A percentile compares a stretch with the other conserved stretches of the same genome.
phyloP scores from a whole-genome alignment of 2,888 invertebrate genomes.

The Prosopocoilus inquinatus region DNA sequence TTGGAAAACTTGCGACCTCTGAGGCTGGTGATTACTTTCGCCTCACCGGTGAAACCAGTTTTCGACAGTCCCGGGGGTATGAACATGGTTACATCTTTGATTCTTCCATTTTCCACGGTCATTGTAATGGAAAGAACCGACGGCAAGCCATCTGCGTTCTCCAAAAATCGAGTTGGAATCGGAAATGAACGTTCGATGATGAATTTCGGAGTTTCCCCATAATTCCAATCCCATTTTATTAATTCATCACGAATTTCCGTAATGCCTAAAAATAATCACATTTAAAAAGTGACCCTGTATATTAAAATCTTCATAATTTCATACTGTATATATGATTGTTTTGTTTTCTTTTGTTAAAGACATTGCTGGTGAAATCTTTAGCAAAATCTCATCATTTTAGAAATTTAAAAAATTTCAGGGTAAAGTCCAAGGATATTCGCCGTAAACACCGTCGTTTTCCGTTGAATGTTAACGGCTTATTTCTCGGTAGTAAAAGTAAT shows the following conservation, averaged over 20 bases:
- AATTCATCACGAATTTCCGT: constrained; percentile 67
- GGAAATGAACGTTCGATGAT: constrained; percentile 66
- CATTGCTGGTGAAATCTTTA: no score
- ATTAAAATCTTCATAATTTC: no score
- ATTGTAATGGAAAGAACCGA: constrained; percentile 61
- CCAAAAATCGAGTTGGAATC: constrained; percentile 57
- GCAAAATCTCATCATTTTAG: no score
- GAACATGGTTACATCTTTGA: constrained; percentile 63
- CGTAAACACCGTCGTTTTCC: no score
- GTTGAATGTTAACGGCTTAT: no score
- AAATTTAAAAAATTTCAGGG: no score
- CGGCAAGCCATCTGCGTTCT: constrained; percentile 45
- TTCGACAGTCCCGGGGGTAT: constrained; percentile 62
- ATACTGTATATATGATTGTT: no score
- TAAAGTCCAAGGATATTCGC: no score
- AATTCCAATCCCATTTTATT: constrained; percentile 84
- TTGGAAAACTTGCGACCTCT: constrained; percentile 66
- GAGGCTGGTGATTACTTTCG: constrained; percentile 61
- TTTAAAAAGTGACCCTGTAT: no score
- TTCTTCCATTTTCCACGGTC: constrained; percentile 64
- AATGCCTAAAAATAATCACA: constrained; percentile 59
- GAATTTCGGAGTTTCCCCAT: constrained; percentile 84
- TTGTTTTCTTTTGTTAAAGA: no score
- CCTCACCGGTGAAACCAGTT: constrained; percentile 62
- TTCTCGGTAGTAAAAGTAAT: no score